Evolutionary conservation across 2,888 invertebrate genomes (phyloP), one percentile per base, ranked within the genome.

Genomic region (Hemicrepidius hirtus): DNA sequence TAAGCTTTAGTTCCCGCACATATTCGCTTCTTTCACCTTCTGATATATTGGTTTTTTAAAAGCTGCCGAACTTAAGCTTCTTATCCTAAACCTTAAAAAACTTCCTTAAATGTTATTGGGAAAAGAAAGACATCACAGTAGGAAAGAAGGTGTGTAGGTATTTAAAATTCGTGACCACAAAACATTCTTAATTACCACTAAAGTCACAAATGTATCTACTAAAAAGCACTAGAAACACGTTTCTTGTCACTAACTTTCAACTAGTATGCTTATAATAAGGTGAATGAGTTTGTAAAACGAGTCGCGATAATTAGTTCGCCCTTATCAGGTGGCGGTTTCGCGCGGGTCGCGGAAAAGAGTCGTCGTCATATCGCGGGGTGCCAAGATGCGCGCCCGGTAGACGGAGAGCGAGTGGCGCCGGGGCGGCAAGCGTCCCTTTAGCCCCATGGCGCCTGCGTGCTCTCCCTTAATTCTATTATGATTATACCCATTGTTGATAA

Each of bases 401-500:
- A 75, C 82, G 77, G 75, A 69, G 76, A 76, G 77, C 81, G 79
- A 83, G 82, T 84, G 83, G 82, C 83, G 81, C 80, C 82, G 78
- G 76, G 82, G 80, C 80, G 83, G 82, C 81, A 79, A 79, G 81
- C 77, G 77, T 77, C 79, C 77, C 78, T 76, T 78, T 78, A 78
- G 73, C 74, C 76, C 78, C 59, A 78, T 67, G 78, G 83, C 84
- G 83, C 83, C 79, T 83, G 84, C 84, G 84, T 83, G 78, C 70
- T 68, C 78, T 79, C 78, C 71, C 79, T 67, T 82, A 82, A 83
- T 83, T 83, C 82, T 80, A 82, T 83, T 83, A 82, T 81, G 82
- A 83, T 83, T 82, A 82, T 78, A 80, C 76, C 80, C 80, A 80
- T 81, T 82, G 81, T 81, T 82, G 82, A 82, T 83, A 83, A 81